These are phyloP conservation scores for Drosophila bocqueti DNA, from an alignment of 1,140 invertebrate species.

Conservation along the genomic window DNA sequence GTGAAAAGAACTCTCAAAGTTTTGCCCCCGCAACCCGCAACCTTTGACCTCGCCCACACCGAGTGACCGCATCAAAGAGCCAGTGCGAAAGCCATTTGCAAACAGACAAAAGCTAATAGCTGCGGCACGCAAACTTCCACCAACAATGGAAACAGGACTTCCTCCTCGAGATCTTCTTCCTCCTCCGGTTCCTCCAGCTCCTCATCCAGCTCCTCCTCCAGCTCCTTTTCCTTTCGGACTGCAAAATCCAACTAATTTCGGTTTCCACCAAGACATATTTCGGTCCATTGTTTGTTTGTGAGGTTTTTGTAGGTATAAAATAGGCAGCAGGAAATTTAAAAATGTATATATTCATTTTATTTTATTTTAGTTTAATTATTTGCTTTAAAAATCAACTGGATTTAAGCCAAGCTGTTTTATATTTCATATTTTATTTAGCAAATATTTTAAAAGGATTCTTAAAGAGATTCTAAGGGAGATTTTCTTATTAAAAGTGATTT, in stretches of 20 bases:
- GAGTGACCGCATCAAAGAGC: constrained; percentile 74
- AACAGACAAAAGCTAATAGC: constrained; percentile 68
- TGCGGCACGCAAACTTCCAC: constrained; percentile 30
- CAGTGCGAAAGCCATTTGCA: constrained; percentile 54
- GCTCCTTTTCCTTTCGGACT: no score
- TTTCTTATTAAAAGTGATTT: no score
- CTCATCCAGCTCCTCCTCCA: no score
- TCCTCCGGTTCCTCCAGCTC: not conserved
- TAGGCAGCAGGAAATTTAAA: not conserved
- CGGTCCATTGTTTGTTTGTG: constrained; percentile 7
- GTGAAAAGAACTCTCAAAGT: constrained; percentile 60
- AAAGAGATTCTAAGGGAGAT: no score
- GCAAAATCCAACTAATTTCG: constrained; percentile 24
- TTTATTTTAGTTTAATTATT: not conserved
- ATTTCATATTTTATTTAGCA: not conserved
- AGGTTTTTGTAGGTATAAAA: not conserved
- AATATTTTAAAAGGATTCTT: not conserved
- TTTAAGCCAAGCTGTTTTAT: not conserved
- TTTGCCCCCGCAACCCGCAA: constrained; percentile 27
- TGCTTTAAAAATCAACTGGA: not conserved
- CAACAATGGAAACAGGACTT: constrained; percentile 26
- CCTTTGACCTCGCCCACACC: constrained; percentile 21
- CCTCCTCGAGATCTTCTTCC: not conserved
- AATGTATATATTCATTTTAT: no score
- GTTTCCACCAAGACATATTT: constrained; percentile 12